Conservation (phyloP, 2,113 vertebrate species). For the Malurus cyaneus region DNA sequence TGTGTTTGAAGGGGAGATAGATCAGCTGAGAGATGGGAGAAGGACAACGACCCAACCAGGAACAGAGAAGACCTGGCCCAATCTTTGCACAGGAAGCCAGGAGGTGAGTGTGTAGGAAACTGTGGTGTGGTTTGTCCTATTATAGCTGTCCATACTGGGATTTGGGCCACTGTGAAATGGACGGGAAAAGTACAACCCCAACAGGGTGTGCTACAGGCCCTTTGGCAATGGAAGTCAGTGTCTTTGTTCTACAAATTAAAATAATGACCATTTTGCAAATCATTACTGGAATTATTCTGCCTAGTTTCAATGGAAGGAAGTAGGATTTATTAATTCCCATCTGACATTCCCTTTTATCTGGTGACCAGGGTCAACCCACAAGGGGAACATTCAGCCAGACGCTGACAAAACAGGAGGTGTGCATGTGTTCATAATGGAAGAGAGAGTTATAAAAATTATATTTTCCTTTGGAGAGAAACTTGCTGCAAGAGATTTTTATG, state of each 20-base stretch:
- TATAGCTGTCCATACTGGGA: not conserved
- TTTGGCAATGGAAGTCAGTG: not conserved
- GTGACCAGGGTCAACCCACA: slow-evolving; percentile 1
- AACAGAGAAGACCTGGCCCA: not conserved
- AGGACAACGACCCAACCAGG: not conserved
- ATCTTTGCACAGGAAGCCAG: not conserved
- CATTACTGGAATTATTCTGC: slow-evolving; percentile 2
- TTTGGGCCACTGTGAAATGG: not conserved
- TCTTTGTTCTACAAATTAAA: not conserved
- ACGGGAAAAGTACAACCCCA: not conserved
- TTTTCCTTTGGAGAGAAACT: not conserved
- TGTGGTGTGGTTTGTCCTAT: not conserved
- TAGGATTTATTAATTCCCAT: not conserved
- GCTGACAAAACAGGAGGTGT: slow-evolving; percentile 38
- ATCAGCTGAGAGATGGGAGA: not conserved
- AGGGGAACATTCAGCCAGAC: not conserved
- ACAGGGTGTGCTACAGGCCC: not conserved
- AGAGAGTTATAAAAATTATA: not conserved
- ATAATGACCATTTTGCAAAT: not conserved
- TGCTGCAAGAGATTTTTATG: not conserved
- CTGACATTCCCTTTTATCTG: slow-evolving; percentile 49
- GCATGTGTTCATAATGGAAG: not conserved
- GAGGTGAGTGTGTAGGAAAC: not conserved
- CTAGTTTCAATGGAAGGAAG: not conserved
- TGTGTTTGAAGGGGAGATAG: not conserved